Conservation (phyloP, 2,113 vertebrate genomes). For the Glareola pratincola region DNA sequence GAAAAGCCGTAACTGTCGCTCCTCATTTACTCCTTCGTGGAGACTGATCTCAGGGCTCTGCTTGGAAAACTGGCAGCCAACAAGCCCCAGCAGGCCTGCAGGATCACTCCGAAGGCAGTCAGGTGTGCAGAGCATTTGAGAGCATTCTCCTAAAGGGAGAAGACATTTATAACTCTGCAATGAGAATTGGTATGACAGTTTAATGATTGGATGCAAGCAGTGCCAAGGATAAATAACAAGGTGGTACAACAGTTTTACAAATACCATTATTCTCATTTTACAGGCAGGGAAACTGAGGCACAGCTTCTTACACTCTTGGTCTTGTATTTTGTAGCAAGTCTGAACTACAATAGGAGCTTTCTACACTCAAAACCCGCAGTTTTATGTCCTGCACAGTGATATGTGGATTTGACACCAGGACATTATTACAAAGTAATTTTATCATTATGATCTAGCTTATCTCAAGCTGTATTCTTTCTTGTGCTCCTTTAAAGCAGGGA, state of each 20-base stretch:
- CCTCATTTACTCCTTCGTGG: neutral
- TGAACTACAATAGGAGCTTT: neutral
- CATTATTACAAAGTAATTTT: neutral
- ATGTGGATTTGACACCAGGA: neutral
- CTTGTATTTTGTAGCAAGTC: neutral
- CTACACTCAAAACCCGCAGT: rapidly evolving
- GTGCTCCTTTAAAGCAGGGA: neutral
- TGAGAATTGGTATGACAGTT: neutral
- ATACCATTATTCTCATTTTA: neutral
- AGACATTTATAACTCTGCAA: neutral
- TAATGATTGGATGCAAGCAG: neutral
- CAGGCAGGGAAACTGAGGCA: neutral
- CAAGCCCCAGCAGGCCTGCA: neutral
- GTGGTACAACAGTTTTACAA: neutral
- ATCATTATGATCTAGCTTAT: neutral
- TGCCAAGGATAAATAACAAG: neutral
- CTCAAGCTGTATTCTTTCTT: neutral
- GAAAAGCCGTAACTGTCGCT: neutral
- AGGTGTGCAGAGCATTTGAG: neutral
- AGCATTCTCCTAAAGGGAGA: neutral
- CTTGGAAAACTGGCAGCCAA: neutral
- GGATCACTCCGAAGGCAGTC: neutral
- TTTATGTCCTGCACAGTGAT: neutral
- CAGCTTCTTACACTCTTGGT: neutral
- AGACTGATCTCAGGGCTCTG: neutral